Evolutionary conservation across 2,797 vertebrate genomes (phyloP).

Genomic region (Alectoris magna): DNA sequence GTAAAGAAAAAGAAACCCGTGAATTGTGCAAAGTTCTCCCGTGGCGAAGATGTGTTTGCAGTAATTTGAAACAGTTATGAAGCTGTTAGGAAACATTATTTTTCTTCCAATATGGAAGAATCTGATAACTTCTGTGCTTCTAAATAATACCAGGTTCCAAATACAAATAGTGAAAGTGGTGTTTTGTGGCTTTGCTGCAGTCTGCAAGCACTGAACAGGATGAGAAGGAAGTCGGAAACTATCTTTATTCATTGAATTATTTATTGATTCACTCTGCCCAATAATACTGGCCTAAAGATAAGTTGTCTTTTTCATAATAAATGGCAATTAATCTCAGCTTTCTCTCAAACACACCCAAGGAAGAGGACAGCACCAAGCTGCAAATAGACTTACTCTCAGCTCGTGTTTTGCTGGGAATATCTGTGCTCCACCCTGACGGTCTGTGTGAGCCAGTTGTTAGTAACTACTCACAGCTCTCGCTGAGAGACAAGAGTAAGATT

Average conservation of each 20-base stretch:
- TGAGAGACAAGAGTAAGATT: background rate
- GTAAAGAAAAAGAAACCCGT: background rate
- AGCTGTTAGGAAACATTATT: background rate
- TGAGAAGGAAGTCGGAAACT: background rate
- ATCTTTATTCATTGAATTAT: background rate
- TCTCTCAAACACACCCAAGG: constrained; percentile 14
- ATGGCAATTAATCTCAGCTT: background rate
- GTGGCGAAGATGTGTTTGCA: background rate
- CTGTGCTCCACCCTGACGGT: background rate
- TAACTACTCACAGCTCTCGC: background rate
- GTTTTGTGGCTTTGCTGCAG: background rate
- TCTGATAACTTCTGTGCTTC: background rate
- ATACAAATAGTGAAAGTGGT: background rate
- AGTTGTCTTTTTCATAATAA: background rate
- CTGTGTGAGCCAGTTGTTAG: background rate
- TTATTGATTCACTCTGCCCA: background rate
- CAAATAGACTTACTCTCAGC: constrained; percentile 39
- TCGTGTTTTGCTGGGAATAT: background rate
- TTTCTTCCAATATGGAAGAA: background rate
- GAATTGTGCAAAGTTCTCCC: background rate
- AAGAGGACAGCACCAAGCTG: background rate
- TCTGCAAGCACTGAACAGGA: background rate
- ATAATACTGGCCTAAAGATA: background rate
- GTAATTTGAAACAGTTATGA: background rate
- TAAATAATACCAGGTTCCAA: background rate